Conservation (phyloP, 2,113 vertebrate genomes). For the Butastur rufipennis region DNA sequence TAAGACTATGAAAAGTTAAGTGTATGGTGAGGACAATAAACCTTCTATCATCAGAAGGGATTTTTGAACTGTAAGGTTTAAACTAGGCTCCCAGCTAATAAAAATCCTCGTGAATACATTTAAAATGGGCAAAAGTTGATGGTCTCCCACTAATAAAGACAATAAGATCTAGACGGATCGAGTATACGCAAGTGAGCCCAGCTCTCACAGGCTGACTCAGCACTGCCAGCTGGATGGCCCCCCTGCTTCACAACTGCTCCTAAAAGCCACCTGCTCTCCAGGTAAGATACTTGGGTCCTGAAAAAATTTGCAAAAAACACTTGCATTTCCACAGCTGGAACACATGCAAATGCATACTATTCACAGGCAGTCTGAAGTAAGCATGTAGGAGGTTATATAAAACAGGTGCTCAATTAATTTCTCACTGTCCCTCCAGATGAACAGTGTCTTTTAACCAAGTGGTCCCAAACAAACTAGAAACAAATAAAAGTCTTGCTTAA, state of each 20-base stretch:
- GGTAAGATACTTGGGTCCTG: background rate
- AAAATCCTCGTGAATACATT: background rate
- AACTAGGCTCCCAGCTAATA: background rate
- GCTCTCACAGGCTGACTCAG: background rate
- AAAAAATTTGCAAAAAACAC: background rate
- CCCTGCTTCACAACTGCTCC: background rate
- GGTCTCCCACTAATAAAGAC: background rate
- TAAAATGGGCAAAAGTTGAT: background rate
- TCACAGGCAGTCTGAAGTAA: background rate
- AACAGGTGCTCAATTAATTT: background rate
- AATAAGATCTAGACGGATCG: background rate
- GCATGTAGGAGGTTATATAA: background rate
- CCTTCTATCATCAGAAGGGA: background rate
- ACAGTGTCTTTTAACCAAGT: background rate
- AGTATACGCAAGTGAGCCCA: accelerated
- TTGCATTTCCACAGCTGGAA: background rate
- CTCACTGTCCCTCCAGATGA: background rate
- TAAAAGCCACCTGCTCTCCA: background rate
- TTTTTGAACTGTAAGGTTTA: background rate
- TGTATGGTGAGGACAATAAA: background rate
- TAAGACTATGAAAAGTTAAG: background rate
- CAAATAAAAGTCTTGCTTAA: background rate
- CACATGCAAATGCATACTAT: background rate
- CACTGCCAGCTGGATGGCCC: background rate
- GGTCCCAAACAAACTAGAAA: background rate